Conservation (phyloP, 2,797 vertebrate genomes). For the Rhinella marina region DNA sequence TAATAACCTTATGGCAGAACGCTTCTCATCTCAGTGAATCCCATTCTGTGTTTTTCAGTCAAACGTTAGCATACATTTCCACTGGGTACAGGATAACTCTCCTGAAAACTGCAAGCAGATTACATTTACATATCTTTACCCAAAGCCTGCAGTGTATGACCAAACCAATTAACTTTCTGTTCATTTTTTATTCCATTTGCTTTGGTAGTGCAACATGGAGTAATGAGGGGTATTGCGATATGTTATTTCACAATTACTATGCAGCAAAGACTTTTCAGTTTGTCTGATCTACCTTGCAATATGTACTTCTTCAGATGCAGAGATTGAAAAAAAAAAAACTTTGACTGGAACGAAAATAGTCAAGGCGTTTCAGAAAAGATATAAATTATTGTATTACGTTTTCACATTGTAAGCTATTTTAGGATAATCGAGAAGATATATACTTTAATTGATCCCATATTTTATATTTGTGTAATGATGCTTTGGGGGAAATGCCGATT, state of each 20-base stretch:
- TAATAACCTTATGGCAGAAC: background rate
- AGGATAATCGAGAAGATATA: background rate
- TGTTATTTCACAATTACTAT: slow-evolving; percentile 10
- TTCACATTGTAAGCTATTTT: slow-evolving; percentile 4
- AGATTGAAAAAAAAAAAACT: background rate
- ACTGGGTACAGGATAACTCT: background rate
- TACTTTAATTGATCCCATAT: slow-evolving; percentile 47
- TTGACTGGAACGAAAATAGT: background rate
- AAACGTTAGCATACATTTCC: slow-evolving; percentile 17
- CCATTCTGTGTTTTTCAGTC: background rate
- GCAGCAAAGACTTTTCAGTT: background rate
- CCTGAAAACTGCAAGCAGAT: slow-evolving; percentile 1
- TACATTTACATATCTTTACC: slow-evolving; percentile 19
- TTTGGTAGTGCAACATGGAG: background rate
- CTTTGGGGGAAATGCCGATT: slow-evolving; percentile 56
- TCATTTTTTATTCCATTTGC: slow-evolving; percentile 21
- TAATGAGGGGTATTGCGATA: slow-evolving; percentile 5
- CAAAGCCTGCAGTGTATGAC: slow-evolving; percentile 27
- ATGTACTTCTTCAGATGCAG: background rate
- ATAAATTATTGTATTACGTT: background rate
- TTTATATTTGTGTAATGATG: slow-evolving; percentile 28
- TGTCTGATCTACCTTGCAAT: background rate
- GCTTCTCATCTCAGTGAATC: slow-evolving; percentile 5
- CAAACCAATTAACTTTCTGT: slow-evolving; percentile 34
- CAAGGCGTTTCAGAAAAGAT: too few species aligned